Base-by-base conservation (phyloP, 2,113 vertebrate species). In the Mola mola region DNA sequence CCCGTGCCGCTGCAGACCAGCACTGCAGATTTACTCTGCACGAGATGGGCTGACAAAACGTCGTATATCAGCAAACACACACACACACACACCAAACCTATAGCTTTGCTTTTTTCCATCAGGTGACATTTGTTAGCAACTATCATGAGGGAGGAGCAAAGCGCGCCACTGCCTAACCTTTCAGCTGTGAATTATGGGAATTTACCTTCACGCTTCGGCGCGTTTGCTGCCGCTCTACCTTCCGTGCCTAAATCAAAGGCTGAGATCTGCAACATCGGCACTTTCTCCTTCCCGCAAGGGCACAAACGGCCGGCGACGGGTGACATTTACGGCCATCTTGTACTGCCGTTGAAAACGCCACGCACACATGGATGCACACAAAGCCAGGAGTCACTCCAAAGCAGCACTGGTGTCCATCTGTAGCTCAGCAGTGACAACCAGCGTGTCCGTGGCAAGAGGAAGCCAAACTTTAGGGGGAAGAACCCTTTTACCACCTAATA, bases 121-220 rank as follows among this genome's bases (percentile, higher is more conserved):
- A 90, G 88, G 90, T 94, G 93, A 94, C 93, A 95, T 93, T 94
- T 93, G 92, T 91, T 92, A 88, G 90, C 87, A 85, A 90, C 93
- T 90, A 92, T 91, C 91, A 90, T 89, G 88, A 83, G 78, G 88
- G 90, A 93, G 81, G 80, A 81, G 82, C 84, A 86, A 85, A 90
- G 88, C 82, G 80, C 72, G 90, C 92, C 92, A 90, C 88, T 78
- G 49, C 90, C 92, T 94, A 94, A 94, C 95, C 94, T 95, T 95
- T 95, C 87, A 90, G 93, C 92, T 92, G 92, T 95, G 95, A 98
- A 96, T 96, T 96, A 96, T 95, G 93, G 92, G 93, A 96, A 96
- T 97, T 96, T 96, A 95, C 94, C 94, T 96, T 97, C 94, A 97
- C 90, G 95, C 93, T 93, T 93, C 92, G 91, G 79, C 92, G 92